phyloP scores from a whole-genome alignment of 1,140 invertebrate genomes.

The Antheraea mylitta region DNA sequence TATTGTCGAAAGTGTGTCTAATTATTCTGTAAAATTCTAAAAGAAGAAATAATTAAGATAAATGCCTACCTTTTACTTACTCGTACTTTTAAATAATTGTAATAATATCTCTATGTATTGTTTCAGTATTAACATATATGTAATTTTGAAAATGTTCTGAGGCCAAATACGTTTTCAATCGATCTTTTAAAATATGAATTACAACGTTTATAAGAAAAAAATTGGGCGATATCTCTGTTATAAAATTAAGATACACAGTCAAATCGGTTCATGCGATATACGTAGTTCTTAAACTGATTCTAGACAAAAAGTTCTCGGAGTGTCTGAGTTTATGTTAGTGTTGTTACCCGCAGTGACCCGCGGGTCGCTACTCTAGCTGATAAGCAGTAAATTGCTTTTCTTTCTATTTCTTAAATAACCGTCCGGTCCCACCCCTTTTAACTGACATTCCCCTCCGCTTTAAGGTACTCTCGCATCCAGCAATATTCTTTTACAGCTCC shows the following conservation, averaged over 20 bases:
- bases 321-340: constrained; percentile 43
- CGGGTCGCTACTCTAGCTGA: constrained; percentile 50
- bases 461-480: constrained; percentile 39
- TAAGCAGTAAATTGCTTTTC: constrained; percentile 72
- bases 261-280: not conserved
- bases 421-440: constrained; percentile 29
- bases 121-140: too few species aligned
- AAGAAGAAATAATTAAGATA: too few species aligned
- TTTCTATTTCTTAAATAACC: constrained; percentile 69
- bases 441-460: constrained; percentile 25
- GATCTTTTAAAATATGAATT: too few species aligned
- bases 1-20: too few species aligned
- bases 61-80: too few species aligned
- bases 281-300: not conserved
- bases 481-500: constrained; percentile 60
- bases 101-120: too few species aligned
- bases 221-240: too few species aligned
- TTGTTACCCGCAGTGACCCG: constrained; percentile 46
- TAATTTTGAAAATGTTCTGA: too few species aligned
- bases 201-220: too few species aligned
- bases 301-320: not conserved
- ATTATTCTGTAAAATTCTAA: too few species aligned
- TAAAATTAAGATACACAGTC: not conserved
- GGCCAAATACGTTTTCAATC: too few species aligned
- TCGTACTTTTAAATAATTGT: too few species aligned